These are phyloP conservation scores for silkworm (Bombyx mori) DNA, from an alignment of 1,140 invertebrate species.

Conservation along the genomic window DNA sequence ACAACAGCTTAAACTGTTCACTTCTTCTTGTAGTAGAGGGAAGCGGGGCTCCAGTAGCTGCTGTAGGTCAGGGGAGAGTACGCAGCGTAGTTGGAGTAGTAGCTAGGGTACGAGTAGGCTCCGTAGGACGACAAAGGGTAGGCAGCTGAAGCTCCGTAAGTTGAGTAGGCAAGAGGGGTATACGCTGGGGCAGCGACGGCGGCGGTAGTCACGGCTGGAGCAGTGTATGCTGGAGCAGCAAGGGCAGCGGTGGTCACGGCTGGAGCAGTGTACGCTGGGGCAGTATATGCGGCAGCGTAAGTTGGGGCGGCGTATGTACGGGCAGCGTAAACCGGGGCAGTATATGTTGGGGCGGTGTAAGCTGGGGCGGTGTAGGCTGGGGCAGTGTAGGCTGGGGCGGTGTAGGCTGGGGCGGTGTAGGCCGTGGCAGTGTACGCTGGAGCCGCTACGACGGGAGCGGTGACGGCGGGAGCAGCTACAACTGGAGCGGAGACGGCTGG, in stretches of 20 bases:
- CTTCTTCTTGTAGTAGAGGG: background rate
- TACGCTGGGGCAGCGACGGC: constrained; percentile 8
- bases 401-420: background rate
- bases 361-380: background rate
- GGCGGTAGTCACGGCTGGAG: constrained; percentile 7
- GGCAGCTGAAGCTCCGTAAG: constrained; percentile 3
- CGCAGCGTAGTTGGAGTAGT: background rate
- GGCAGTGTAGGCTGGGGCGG: background rate
- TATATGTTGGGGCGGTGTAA: background rate
- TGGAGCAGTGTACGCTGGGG: background rate
- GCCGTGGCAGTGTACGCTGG: background rate
- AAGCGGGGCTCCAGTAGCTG: background rate
- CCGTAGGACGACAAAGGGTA: constrained; percentile 1
- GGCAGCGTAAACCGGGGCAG: constrained; percentile 2
- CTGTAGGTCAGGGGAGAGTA: constrained; percentile 1
- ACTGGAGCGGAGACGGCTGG: too few relatives aligned
- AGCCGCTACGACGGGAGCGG: too few relatives aligned
- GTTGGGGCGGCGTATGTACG: too few relatives aligned
- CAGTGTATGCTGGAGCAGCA: background rate
- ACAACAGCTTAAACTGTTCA: background rate
- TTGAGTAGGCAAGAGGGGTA: constrained; percentile 1
- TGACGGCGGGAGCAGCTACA: too few relatives aligned
- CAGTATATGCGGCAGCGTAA: background rate
- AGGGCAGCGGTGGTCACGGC: background rate
- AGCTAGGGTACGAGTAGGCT: background rate